Base-by-base conservation (phyloP, 2,113 vertebrate species). In the Rana temporaria region DNA sequence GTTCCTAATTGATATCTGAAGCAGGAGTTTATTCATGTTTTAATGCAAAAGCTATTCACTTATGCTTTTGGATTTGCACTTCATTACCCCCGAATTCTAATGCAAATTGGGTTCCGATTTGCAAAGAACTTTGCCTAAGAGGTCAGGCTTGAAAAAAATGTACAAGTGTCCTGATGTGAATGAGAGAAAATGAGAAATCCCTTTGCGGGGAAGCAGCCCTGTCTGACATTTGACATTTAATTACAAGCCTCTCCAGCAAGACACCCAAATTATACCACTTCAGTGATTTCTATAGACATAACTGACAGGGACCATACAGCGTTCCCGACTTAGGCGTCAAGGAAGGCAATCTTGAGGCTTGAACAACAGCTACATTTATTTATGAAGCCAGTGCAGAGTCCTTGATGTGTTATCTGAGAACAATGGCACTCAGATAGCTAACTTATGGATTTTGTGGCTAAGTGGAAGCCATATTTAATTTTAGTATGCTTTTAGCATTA, bases 191-290 rank as follows among this genome's bases (percentile, higher is more conserved):
- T 82, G 70, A 76, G 81, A 82, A 75, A 68, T 82, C 81, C 81
- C 64, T 60, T 68, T 68, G 71, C 72, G 55, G 56, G 53, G 64
- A 82, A 82, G 64, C 71, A 20, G 72, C 9, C 17, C 63, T 82
- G 81, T n/a, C 81, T 82, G 81, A 82, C 81, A 82, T 82, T 71
- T 82, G 81, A 82, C 81, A 82, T 82, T 82, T 82, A 82, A 82
- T 82, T 82, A 82, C 64, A 76, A 82, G 81, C 71, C 81, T 82
- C 81, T 75, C 81, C 69, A 59, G 81, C 62, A 76, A 82, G 81
- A 82, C 81, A 75, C 81, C 81, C 53, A 82, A 82, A 82, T 82
- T 82, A 82, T 75, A 82, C 81, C 72, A 82, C 81, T 76, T 60
- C 81, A 76, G 81, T 82, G 81, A 82, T 82, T 82, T 82, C 81